Conservation (phyloP, 2,888 invertebrate genomes). For the Drosophila buzzatii region DNA sequence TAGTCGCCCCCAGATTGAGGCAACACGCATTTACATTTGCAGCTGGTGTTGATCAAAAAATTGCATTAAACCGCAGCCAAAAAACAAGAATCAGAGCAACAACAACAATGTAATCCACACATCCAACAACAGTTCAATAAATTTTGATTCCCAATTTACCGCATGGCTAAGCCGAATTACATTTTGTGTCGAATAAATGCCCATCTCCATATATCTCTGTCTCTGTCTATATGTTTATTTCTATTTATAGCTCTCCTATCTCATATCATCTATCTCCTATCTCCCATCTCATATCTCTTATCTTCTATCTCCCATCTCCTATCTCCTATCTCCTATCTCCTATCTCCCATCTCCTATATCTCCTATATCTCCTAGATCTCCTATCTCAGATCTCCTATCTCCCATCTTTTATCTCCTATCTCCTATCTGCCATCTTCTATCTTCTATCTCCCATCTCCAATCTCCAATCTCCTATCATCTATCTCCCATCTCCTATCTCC, state of each 20-base stretch:
- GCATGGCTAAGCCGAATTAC: conserved; percentile 3
- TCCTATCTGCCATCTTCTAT: background rate
- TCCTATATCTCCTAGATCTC: background rate
- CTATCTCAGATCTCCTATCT: background rate
- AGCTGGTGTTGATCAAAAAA: conserved; percentile 31
- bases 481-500: background rate
- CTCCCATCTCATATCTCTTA: background rate
- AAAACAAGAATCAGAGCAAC: background rate
- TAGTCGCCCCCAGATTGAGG: background rate
- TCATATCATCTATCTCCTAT: too few species aligned
- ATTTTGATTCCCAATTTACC: conserved; percentile 13
- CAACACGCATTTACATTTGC: conserved; percentile 8
- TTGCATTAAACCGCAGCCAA: conserved; percentile 13
- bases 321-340: background rate
- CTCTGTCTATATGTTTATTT: too few species aligned
- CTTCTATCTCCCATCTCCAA: background rate
- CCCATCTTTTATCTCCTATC: background rate
- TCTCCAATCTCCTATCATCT: background rate
- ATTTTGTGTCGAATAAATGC: background rate
- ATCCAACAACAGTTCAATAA: background rate
- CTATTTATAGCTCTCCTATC: background rate
- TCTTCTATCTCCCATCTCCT: background rate
- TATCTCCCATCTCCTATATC: background rate
- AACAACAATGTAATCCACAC: background rate
- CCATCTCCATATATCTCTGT: background rate